Evolutionary conservation across 2,888 invertebrate genomes (phyloP).

Genomic region (Drosophila phalerata): DNA sequence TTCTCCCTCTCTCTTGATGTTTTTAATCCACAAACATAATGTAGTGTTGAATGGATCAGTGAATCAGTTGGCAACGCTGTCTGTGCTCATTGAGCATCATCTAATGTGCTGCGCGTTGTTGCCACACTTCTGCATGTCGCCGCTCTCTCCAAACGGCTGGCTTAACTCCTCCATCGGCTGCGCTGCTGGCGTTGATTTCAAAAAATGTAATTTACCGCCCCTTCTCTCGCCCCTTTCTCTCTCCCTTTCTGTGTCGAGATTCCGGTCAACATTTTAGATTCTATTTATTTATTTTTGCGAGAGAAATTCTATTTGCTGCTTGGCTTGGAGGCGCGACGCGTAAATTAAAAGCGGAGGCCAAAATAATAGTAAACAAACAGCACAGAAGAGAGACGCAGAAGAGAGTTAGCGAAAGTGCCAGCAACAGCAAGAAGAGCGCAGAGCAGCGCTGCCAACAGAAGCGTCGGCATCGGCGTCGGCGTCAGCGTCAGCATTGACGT

Average conservation of each 20-base stretch:
- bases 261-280: slow-evolving; percentile 50
- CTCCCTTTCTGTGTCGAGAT: not conserved
- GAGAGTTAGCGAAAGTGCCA: slow-evolving; percentile 18
- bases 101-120: slow-evolving; percentile 49
- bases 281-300: slow-evolving; percentile 64
- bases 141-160: slow-evolving; percentile 19
- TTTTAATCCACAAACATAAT: slow-evolving; percentile 16
- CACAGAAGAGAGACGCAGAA: not conserved
- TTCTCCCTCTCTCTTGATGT: no score
- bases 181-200: slow-evolving; percentile 61
- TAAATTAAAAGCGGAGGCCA: slow-evolving; percentile 69
- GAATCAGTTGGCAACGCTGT: slow-evolving; percentile 37
- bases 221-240: slow-evolving; percentile 24
- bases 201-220: slow-evolving; percentile 68
- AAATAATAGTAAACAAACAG: slow-evolving; percentile 70
- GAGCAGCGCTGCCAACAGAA: slow-evolving; percentile 15
- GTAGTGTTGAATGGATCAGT: slow-evolving; percentile 58
- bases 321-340: slow-evolving; percentile 59
- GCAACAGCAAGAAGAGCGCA: slow-evolving; percentile 18
- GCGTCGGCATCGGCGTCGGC: not conserved
- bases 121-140: slow-evolving; percentile 52
- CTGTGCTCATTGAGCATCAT: slow-evolving; percentile 43
- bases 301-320: slow-evolving; percentile 75
- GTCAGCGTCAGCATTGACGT: slow-evolving; percentile 15
- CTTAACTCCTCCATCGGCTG: slow-evolving; percentile 60